These are phyloP conservation scores for Tineola bisselliella DNA, from an alignment of 2,888 invertebrate species.

Conservation along the genomic window DNA sequence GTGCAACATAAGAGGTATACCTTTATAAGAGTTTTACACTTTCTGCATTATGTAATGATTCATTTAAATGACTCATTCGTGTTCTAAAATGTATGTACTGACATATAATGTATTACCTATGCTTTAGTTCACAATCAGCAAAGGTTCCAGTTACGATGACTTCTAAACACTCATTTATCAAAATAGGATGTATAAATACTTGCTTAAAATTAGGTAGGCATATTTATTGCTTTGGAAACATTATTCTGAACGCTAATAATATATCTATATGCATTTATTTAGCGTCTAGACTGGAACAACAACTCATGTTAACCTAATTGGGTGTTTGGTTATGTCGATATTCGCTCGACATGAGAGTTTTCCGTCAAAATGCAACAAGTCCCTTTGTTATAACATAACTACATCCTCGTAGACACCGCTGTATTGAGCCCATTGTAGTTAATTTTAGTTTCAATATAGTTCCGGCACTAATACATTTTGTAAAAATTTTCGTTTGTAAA, in stretches of 20 bases:
- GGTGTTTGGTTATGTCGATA: not conserved
- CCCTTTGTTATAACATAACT: not conserved
- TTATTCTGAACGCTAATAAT: too few relatives aligned
- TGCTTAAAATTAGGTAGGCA: too few relatives aligned
- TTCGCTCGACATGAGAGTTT: not conserved
- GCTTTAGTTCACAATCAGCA: too few relatives aligned
- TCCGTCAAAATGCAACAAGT: not conserved
- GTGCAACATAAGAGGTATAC: not conserved
- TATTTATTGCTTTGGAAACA: too few relatives aligned
- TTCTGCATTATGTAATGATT: not conserved
- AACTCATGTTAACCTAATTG: conserved; percentile 4
- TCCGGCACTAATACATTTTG: too few relatives aligned
- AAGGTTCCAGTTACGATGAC: too few relatives aligned
- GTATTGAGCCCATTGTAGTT: not conserved
- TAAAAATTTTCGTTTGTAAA: too few relatives aligned
- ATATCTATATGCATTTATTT: not conserved
- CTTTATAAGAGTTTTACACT: not conserved
- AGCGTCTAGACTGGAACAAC: not conserved
- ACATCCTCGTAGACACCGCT: not conserved
- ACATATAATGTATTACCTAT: too few relatives aligned
- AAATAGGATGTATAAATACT: too few relatives aligned
- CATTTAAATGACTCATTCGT: not conserved
- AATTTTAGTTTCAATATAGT: too few relatives aligned
- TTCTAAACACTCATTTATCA: too few relatives aligned
- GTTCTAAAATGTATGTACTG: not conserved